A percentile compares a stretch with the other conserved stretches of the same genome.
Evolutionary conservation across 2,113 vertebrate species (phyloP).

Genomic region (Eupsittula cactorum): DNA sequence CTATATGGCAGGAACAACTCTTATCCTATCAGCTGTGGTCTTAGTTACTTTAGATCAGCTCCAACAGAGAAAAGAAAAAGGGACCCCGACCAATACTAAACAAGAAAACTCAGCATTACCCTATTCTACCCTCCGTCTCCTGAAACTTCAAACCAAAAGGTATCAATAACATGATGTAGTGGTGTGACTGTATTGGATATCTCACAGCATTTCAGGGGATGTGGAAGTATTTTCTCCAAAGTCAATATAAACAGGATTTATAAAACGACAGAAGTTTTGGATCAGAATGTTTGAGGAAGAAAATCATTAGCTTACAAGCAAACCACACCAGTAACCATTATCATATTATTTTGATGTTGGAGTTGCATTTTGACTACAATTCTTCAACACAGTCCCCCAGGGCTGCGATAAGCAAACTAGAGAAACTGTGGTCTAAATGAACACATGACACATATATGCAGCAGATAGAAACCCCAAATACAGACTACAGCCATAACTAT

Average conservation of each 20-base stretch:
- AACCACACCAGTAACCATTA: background rate
- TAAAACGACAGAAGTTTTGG: background rate
- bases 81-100: background rate
- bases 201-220: background rate
- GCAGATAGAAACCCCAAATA: background rate
- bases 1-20: conserved; percentile 57
- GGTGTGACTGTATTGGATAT: background rate
- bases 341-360: background rate
- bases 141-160: conserved; percentile 1
- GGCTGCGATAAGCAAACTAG: rapidly evolving
- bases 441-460: rapidly evolving
- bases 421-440: background rate
- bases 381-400: background rate
- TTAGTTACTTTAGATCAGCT: conserved; percentile 43
- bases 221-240: background rate
- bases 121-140: background rate
- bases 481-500: background rate
- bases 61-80: conserved; percentile 22
- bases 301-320: background rate
- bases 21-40: conserved; percentile 35
- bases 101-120: background rate
- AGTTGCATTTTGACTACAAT: background rate
- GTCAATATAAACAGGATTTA: background rate
- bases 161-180: background rate
- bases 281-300: background rate